Evolutionary conservation across 1,140 invertebrate species (phyloP), one percentile per base, ranked within the genome.

Genomic region (Aphis gossypii): DNA sequence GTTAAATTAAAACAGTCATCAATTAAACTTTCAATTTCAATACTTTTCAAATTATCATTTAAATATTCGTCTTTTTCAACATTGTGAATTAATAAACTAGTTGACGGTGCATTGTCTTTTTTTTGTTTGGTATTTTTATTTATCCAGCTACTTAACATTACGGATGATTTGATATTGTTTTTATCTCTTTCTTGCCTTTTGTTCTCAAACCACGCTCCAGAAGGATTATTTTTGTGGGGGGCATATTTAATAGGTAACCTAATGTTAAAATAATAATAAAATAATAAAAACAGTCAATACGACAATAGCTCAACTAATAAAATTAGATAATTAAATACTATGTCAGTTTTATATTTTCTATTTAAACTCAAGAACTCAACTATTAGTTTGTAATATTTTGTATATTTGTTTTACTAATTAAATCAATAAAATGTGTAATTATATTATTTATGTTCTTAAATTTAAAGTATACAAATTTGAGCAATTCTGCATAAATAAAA

Each of bases 91-190:
- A 68, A 68, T 68, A n/a, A 68, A 82, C n/a, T 82, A 82, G 68
- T 86, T 30, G 51, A 54, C 51, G 51, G 51, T 86, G 44, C 44
- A 86, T 44, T n/a, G 25, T 86, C 44, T 86, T 86, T 86, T 86
- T 44, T 86, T 86, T 44, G 41, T 30, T 86, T 41, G 0, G 84
- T 86, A 1, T 86, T 46, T 86, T 44, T 86, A 86, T 86, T 86
- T 86, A 86, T 86, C 84, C 41, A 86, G 41, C 44, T 86, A 86
- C 84, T 86, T 21, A 86, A 86, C 44, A 86, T 86, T 86, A 86
- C 8, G 0, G 84, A 86, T 44, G 84, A 86, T 86, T 86, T 86
- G 41, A 44, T 86, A 86, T 86, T 86, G 84, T 86, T 44, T 86
- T 86, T n/a, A 9, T 46, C 84, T 86, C 84, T 86, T 46, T 86